Evolutionary conservation across 2,888 invertebrate species (phyloP).

Genomic region (Ecliptopera silaceata): DNA sequence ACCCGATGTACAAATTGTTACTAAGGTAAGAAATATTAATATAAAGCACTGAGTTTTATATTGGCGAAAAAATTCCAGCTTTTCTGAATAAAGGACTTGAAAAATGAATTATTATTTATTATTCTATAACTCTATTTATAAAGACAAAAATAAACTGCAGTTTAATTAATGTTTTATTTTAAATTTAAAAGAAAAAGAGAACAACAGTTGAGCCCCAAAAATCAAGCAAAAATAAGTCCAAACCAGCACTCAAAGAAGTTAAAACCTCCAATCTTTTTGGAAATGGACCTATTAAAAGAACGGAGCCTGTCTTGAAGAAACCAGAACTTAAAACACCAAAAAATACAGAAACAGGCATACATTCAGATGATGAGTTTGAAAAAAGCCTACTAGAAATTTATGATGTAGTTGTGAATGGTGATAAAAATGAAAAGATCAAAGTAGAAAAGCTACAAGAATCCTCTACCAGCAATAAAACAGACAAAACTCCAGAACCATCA

Average conservation of each 20-base stretch:
- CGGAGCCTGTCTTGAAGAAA: constrained; percentile 73
- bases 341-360: constrained; percentile 79
- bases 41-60: background rate
- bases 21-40: constrained; percentile 51
- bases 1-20: constrained; percentile 79
- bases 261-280: constrained; percentile 85
- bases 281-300: constrained; percentile 82
- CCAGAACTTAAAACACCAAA: constrained; percentile 51
- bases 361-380: constrained; percentile 88
- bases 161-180: background rate
- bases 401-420: constrained; percentile 60
- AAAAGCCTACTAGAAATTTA: constrained; percentile 86
- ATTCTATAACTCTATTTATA: no score
- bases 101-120: no score
- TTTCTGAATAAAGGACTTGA: no score
- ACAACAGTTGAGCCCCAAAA: constrained; percentile 48
- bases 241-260: constrained; percentile 59
- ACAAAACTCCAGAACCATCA: constrained; percentile 14
- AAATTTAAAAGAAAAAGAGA: constrained; percentile 55
- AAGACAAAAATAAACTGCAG: background rate
- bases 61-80: no score
- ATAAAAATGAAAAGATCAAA: constrained; percentile 5
- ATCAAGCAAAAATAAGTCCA: constrained; percentile 50
- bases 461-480: constrained; percentile 7
- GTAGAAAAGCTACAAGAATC: constrained; percentile 9